Conservation (phyloP, 2,888 invertebrate genomes). For the Drosophila phalerata region DNA sequence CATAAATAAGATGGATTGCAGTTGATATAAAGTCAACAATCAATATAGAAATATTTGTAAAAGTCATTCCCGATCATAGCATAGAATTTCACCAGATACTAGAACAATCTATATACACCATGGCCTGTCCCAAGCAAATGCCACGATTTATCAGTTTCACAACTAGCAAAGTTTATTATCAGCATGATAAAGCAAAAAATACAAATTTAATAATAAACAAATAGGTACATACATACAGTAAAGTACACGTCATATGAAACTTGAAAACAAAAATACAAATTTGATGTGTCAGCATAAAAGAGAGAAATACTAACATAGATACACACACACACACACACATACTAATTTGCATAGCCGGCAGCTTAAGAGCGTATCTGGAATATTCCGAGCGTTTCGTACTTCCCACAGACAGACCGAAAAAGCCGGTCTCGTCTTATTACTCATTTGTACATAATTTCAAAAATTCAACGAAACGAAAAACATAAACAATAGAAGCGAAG, state of each 20-base stretch:
- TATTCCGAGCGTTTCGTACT: conserved; percentile 19
- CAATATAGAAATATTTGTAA: not conserved
- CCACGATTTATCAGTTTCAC: conserved; percentile 54
- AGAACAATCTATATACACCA: conserved; percentile 31
- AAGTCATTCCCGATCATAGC: conserved; percentile 14
- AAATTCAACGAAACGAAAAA: conserved; percentile 40
- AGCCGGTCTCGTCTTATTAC: conserved; percentile 28
- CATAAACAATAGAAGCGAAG: conserved; percentile 29
- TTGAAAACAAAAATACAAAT: conserved; percentile 3
- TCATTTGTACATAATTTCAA: conserved; percentile 41
- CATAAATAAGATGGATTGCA: not conserved
- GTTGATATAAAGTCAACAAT: not conserved
- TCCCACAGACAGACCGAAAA: conserved; percentile 10
- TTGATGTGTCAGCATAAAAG: conserved; percentile 11
- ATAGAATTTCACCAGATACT: conserved; percentile 29
- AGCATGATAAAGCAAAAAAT: conserved; percentile 60
- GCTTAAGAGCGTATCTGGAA: conserved; percentile 18
- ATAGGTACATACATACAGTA: not conserved
- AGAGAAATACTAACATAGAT: conserved; percentile 11
- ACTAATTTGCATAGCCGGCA: conserved; percentile 4
- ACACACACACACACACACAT: not conserved
- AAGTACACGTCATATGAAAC: conserved; percentile 54
- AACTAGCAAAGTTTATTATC: conserved; percentile 50
- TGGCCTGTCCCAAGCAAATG: conserved; percentile 19
- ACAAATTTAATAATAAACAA: conserved; percentile 34